Conservation (phyloP, 2,888 invertebrate species). For the Pyrrhosoma nymphula region DNA sequence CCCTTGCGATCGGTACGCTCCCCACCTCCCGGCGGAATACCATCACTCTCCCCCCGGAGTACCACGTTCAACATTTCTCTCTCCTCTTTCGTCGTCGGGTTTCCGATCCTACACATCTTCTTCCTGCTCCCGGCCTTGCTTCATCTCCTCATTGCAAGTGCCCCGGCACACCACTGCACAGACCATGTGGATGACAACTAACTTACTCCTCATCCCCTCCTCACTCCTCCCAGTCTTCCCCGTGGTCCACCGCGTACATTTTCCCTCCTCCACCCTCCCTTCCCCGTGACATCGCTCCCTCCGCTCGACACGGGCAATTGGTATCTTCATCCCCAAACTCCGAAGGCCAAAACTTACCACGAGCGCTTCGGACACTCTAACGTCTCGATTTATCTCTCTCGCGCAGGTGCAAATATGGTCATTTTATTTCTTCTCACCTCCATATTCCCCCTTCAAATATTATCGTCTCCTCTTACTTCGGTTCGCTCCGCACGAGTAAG, state of each 20-base stretch:
- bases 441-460: too few relatives aligned
- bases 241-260: not conserved
- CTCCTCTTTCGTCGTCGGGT: not conserved
- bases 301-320: not conserved
- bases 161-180: too few relatives aligned
- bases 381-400: not conserved
- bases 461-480: too few relatives aligned
- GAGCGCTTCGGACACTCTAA: not conserved
- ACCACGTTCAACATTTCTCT: not conserved
- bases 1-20: not conserved
- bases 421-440: too few relatives aligned
- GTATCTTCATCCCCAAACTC: conserved; percentile 37
- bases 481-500: too few relatives aligned
- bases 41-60: not conserved
- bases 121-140: not conserved
- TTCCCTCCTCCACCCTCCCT: too few relatives aligned
- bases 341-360: not conserved
- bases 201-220: not conserved
- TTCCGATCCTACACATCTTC: not conserved
- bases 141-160: not conserved
- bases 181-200: not conserved
- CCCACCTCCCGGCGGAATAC: not conserved
- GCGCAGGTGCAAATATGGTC: not conserved
- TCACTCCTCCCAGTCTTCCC: not conserved
- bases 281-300: not conserved